phyloP scores from a whole-genome alignment of 53 echinoderm and acorn worm species.

The Temnopleurus reevesii region DNA sequence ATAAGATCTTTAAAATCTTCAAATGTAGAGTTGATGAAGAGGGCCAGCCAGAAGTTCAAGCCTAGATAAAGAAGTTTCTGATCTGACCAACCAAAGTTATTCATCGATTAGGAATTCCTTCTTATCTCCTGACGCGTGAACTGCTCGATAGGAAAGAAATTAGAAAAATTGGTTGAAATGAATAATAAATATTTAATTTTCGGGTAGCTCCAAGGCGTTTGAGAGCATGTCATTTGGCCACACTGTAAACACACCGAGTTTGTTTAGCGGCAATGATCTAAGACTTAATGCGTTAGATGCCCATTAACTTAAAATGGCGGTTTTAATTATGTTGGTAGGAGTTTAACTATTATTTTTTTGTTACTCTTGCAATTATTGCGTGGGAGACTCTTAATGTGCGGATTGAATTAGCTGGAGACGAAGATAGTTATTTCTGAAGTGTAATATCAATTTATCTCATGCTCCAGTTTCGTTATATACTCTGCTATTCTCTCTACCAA shows the following conservation, averaged over 20 bases:
- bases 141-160: not conserved
- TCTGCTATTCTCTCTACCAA: too few relatives aligned
- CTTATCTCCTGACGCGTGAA: not conserved
- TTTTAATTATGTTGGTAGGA: not conserved
- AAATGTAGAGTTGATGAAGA: slow-evolving; percentile 3
- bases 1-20: not conserved
- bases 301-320: slow-evolving; percentile 12
- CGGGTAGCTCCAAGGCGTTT: not conserved
- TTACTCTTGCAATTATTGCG: not conserved
- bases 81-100: not conserved
- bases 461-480: too few relatives aligned
- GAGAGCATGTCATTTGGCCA: slow-evolving; percentile 22
- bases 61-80: not conserved
- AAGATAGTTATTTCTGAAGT: not conserved
- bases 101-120: not conserved
- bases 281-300: not conserved
- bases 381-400: not conserved
- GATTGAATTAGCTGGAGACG: not conserved
- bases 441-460: not conserved
- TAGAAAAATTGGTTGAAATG: not conserved
- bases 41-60: not conserved
- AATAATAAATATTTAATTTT: slow-evolving; percentile 14
- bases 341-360: slow-evolving; percentile 14
- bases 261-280: not conserved
- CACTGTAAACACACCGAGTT: slow-evolving; percentile 1